phyloP scores from a whole-genome alignment of 2,888 invertebrate species.

The Chrysolina haemoptera region DNA sequence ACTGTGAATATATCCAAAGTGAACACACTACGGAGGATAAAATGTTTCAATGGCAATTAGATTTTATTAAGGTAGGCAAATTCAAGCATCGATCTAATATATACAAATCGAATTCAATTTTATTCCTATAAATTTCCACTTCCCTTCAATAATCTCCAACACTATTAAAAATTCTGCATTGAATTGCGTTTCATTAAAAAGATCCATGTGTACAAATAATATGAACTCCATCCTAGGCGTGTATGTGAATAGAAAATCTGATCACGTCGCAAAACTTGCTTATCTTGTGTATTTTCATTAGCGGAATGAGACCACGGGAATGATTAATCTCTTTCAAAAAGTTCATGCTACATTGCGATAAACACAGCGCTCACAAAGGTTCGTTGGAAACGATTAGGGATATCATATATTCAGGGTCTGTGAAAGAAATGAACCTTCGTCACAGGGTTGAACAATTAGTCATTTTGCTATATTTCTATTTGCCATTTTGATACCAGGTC shows the following conservation, averaged over 20 bases:
- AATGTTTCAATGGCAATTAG: too few relatives aligned
- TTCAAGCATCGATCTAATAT: too few relatives aligned
- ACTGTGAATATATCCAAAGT: too few relatives aligned
- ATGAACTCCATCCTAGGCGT: not conserved
- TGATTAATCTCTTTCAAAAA: constrained; percentile 12
- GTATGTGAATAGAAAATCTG: not conserved
- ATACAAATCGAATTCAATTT: too few relatives aligned
- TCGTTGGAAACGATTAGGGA: not conserved
- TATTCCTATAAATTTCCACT: too few relatives aligned
- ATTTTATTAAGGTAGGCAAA: too few relatives aligned
- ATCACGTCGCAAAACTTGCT: not conserved
- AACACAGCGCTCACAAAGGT: not conserved
- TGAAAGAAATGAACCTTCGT: not conserved
- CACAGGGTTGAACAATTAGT: not conserved
- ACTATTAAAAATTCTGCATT: too few relatives aligned
- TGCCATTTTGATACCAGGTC: not conserved
- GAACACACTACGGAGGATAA: too few relatives aligned
- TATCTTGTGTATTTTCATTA: constrained; percentile 12
- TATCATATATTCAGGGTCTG: constrained; percentile 9
- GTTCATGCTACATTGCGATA: constrained; percentile 6
- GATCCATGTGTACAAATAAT: too few relatives aligned
- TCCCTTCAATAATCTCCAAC: too few relatives aligned
- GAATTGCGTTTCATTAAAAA: too few relatives aligned
- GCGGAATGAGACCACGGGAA: constrained; percentile 4
- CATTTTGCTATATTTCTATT: not conserved